Percentiles rank a stretch among this genome's conserved stretches.
phyloP scores from a whole-genome alignment of 2,113 vertebrate genomes.

The Haplochromis burtoni region DNA sequence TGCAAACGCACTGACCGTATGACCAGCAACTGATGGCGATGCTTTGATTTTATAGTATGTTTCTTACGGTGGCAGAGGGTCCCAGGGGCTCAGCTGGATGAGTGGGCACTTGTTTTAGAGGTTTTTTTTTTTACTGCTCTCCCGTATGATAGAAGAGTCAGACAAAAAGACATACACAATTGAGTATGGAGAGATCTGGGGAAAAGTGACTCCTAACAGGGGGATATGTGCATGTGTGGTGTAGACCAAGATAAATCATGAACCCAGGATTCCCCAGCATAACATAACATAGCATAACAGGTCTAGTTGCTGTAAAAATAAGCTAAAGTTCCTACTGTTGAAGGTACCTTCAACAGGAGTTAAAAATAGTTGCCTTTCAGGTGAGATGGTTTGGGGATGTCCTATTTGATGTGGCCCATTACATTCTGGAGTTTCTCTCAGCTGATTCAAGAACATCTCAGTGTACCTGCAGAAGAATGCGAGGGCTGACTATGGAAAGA shows the following conservation, averaged over 20 bases:
- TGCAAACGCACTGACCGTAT: not conserved
- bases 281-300: not conserved
- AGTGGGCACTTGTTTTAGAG: not conserved
- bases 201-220: not conserved
- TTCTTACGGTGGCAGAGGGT: not conserved
- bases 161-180: not conserved
- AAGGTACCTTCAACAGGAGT: not conserved
- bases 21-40: not conserved
- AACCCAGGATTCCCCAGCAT: not conserved
- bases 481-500: not conserved
- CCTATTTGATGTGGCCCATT: not conserved
- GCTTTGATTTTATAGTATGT: not conserved
- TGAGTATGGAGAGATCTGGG: not conserved
- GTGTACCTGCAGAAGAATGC: not conserved
- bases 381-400: not conserved
- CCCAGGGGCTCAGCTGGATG: not conserved
- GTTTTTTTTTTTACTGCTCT: rapidly evolving
- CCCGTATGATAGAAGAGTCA: not conserved
- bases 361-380: not conserved
- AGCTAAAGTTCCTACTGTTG: not conserved
- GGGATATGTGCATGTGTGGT: not conserved
- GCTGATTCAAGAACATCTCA: not conserved
- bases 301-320: not conserved
- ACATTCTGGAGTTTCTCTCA: not conserved
- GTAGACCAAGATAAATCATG: not conserved